A percentile compares a stretch with the other conserved stretches of the same genome.
Conservation (phyloP, 2,888 invertebrate species). For the Alitta virens region DNA sequence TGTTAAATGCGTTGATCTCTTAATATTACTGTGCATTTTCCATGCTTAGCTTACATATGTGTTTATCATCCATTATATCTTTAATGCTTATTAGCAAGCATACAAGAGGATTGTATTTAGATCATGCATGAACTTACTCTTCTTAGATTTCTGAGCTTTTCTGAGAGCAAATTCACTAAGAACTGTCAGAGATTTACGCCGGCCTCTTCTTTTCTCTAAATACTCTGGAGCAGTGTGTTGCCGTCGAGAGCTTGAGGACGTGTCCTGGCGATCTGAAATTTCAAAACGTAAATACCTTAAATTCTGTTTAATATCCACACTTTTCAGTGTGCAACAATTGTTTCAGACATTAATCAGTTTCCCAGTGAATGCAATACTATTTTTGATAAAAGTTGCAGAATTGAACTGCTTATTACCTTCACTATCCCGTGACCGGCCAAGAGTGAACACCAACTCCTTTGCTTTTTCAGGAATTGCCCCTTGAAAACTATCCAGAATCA, state of each 20-base stretch:
- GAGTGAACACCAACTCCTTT: constrained; percentile 83
- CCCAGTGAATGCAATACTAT: no score
- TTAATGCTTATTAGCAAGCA: no score
- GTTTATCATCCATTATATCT: no score
- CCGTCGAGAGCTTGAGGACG: constrained; percentile 61
- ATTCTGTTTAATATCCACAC: no score
- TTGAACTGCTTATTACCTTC: constrained; percentile 16
- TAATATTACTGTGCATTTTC: not conserved
- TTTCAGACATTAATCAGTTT: no score
- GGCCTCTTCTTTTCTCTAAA: constrained; percentile 71
- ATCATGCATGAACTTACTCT: not conserved
- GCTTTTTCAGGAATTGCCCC: constrained; percentile 93
- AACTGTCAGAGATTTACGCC: constrained; percentile 42
- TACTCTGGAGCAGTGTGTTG: constrained; percentile 86
- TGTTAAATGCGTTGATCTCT: no score
- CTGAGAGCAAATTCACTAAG: constrained; percentile 33
- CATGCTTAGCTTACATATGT: not conserved
- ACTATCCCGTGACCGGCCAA: constrained; percentile 68
- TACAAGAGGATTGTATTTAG: no score
- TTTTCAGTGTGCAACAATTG: no score
- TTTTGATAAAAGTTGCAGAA: no score
- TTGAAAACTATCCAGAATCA: constrained; percentile 90
- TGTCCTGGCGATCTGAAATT: not conserved
- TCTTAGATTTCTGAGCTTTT: constrained; percentile 22
- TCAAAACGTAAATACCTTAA: no score